A percentile compares a stretch with the other conserved stretches of the same genome.
Conservation (phyloP, 2,888 invertebrate species). For the Caenorhabditis macrosperma region DNA sequence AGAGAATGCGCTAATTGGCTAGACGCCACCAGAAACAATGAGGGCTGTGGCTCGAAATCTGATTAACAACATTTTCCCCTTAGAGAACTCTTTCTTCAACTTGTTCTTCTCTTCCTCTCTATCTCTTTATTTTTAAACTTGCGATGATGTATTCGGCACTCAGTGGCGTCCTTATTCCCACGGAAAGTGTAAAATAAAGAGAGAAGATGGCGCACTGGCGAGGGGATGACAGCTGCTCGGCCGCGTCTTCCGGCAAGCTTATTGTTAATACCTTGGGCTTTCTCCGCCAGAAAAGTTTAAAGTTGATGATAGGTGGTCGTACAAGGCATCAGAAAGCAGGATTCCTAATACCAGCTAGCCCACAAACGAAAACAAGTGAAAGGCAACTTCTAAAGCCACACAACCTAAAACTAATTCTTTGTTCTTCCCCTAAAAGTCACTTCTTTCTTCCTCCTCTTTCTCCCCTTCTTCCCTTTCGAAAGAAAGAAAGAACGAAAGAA, state of each 20-base stretch:
- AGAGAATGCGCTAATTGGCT: conserved; percentile 28
- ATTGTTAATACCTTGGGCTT: conserved; percentile 1
- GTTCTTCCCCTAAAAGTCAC: conserved; percentile 25
- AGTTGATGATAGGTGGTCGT: not conserved
- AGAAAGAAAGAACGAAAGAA: too few relatives aligned
- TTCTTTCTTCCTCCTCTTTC: not conserved
- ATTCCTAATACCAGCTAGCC: not conserved
- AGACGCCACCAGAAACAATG: conserved; percentile 23
- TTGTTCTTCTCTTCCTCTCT: not conserved
- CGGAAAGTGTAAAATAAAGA: conserved; percentile 46
- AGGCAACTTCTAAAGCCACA: conserved; percentile 9
- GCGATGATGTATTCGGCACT: conserved; percentile 8
- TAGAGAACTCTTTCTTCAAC: conserved; percentile 2
- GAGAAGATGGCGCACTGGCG: conserved; percentile 2
- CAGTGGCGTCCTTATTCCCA: conserved; percentile 26
- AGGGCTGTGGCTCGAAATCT: conserved; percentile 36
- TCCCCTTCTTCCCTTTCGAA: not conserved
- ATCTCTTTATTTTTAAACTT: conserved; percentile 3
- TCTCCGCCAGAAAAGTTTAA: not conserved
- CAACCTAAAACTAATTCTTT: conserved; percentile 50
- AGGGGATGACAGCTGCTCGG: conserved; percentile 42
- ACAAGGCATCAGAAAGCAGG: not conserved
- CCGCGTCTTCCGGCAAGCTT: conserved; percentile 5
- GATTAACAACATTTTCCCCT: conserved; percentile 34
- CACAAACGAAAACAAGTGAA: conserved; percentile 11